Base-by-base conservation (phyloP, 30 jellyfish, hydroid and myxozoan species). In the Chironex yamaguchii region DNA sequence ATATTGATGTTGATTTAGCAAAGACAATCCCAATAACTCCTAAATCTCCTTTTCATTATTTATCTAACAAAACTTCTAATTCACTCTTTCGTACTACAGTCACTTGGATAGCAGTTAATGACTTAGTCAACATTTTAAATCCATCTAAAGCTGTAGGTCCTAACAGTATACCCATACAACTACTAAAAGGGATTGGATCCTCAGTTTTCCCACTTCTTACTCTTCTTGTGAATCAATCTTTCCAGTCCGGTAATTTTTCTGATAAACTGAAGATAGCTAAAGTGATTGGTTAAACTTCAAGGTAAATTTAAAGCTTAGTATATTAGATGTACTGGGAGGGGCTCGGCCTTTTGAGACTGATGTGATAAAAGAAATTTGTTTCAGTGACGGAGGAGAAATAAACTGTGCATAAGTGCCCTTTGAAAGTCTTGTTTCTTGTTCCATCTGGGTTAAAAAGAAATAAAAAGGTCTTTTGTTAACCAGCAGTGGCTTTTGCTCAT, bases 71-170 rank as follows among this genome's bases (percentile, higher is more conserved):
- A 68, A 49, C 65, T 30, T n/a, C 36, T 29, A 70, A 82, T 53
- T 49, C 79, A 20, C 51, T 70, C 52, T 82, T 82, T 50, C 79
- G 42, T 32, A 29, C 78, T 0, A 89, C 91, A 32, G 83, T 78
- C 31, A 67, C 65, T 54, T 78, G 52, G 24, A 1, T 49, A 70
- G 93, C 36, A 82, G 82, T 82, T 70, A 20, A 22, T 67, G 90
- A 82, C 49, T 80, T 82, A 29, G 52, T 82, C 34, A 49, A 53
- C 42, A 67, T 25, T 67, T 30, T 82, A 23, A 36, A 71, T 32
- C 50, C 85, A 6, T 24, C 85, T 0, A 82, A 82, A 53, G 49
- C 93, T 82, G 69, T 63, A 4, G 93, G 93, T 33, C 86, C 87
- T 3, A n/a, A n/a, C n/a, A 74, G 85, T 29, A 34, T 81, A 29